phyloP scores from a whole-genome alignment of 2,888 invertebrate genomes.

The Pollenia angustigena region DNA sequence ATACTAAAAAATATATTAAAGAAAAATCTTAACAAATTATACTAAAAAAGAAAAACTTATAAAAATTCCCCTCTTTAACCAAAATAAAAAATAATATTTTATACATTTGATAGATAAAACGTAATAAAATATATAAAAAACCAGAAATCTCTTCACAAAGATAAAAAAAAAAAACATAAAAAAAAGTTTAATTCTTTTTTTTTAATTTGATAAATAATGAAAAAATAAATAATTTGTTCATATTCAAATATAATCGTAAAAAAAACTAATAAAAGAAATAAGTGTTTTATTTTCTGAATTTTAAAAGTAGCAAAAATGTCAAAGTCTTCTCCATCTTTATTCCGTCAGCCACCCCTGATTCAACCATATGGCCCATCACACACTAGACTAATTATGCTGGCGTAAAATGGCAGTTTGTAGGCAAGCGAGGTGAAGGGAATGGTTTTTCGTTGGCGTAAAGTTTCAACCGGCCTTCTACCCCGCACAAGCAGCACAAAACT shows the following conservation, averaged over 20 bases:
- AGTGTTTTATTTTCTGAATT: constrained; percentile 39
- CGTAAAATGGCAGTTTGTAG: too few relatives aligned
- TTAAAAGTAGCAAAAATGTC: neutral
- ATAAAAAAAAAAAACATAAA: constrained; percentile 34
- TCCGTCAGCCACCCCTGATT: too few relatives aligned
- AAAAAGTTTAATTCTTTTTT: constrained; percentile 34
- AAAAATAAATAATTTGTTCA: constrained; percentile 55
- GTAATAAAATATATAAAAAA: neutral
- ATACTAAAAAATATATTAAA: constrained; percentile 44
- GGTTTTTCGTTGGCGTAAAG: too few relatives aligned
- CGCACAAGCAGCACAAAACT: too few relatives aligned
- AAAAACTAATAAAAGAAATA: neutral
- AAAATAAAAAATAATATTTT: constrained; percentile 58
- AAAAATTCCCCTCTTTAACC: constrained; percentile 39
- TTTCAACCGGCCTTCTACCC: too few relatives aligned
- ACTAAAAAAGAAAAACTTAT: constrained; percentile 8
- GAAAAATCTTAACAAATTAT: constrained; percentile 15
- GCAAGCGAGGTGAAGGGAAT: too few relatives aligned
- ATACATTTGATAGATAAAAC: constrained; percentile 56
- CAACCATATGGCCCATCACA: too few relatives aligned
- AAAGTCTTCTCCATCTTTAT: too few relatives aligned
- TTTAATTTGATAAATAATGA: constrained; percentile 40
- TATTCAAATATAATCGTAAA: constrained; percentile 64
- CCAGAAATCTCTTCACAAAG: constrained; percentile 28
- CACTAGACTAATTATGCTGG: too few relatives aligned